Conservation (phyloP, 2,113 vertebrate genomes). For the Steatornis caripensis region DNA sequence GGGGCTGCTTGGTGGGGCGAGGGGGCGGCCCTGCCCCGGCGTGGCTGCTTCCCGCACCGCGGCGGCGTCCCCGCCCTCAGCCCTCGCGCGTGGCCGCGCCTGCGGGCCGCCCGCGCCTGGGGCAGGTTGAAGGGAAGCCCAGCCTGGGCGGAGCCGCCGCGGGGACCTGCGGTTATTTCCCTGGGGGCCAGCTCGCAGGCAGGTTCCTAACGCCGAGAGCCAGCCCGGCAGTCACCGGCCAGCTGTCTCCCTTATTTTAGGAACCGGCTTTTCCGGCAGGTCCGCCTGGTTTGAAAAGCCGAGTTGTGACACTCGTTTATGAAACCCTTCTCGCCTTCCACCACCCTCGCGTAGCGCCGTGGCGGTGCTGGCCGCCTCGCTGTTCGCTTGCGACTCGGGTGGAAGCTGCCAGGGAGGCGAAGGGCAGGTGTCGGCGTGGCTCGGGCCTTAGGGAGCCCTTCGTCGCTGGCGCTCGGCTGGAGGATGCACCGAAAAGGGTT, state of each 20-base stretch:
- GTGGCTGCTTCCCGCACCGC: neutral
- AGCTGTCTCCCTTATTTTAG: neutral
- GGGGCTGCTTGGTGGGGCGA: too few relatives aligned
- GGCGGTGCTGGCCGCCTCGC: neutral
- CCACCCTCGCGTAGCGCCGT: neutral
- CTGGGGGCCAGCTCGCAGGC: neutral
- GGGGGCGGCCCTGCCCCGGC: neutral
- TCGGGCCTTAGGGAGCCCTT: neutral
- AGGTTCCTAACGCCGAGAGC: neutral
- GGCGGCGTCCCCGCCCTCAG: neutral
- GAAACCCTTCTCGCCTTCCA: neutral
- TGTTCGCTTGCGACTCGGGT: fast-evolving
- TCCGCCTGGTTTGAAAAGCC: neutral
- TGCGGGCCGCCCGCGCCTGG: neutral
- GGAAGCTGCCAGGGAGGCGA: neutral
- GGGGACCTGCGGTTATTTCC: neutral
- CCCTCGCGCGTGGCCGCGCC: neutral
- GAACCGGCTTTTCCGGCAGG: slow-evolving; percentile 7
- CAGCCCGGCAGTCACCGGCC: neutral
- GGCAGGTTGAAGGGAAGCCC: neutral
- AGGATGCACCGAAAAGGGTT: neutral
- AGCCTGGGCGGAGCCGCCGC: neutral
- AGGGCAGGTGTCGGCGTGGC: neutral
- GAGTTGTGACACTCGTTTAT: neutral
- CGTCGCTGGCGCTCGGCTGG: neutral